These are phyloP conservation scores for Leiothrix lutea DNA, from an alignment of 2,113 vertebrate genomes.

Conservation along the genomic window DNA sequence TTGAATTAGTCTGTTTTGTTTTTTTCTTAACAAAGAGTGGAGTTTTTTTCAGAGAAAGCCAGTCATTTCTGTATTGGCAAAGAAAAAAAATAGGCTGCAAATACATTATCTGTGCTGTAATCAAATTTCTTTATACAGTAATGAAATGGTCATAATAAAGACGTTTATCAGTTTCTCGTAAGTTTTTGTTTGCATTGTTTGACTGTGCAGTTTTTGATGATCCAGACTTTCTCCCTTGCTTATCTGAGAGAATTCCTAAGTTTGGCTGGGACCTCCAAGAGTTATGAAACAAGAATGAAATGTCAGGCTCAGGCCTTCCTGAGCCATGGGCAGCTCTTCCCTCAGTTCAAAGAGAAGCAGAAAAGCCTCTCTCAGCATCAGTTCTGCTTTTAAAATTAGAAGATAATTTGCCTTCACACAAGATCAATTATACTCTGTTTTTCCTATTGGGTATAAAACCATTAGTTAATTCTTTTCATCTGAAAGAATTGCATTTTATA, in stretches of 20 bases:
- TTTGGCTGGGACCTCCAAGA: neutral
- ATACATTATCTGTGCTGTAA: neutral
- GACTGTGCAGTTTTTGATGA: neutral
- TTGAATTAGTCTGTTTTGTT: neutral
- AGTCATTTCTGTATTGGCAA: neutral
- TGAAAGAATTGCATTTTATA: neutral
- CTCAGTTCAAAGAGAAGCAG: neutral
- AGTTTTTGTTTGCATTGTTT: constrained; percentile 9
- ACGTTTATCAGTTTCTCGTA: neutral
- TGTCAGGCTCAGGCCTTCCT: neutral
- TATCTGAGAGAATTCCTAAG: constrained; percentile 11
- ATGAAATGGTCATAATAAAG: neutral
- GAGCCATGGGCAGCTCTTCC: neutral
- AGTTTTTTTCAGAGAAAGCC: neutral
- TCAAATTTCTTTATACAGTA: neutral
- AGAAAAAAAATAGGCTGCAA: neutral
- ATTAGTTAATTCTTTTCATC: neutral
- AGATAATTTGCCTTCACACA: neutral
- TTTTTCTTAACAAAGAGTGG: neutral
- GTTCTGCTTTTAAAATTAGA: neutral
- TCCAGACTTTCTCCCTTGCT: neutral
- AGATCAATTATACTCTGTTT: neutral
- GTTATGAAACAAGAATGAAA: neutral
- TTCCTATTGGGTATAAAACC: neutral
- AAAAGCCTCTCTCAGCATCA: neutral